Evolutionary conservation across 2,888 invertebrate species (phyloP), one percentile per base, ranked within the genome.

Genomic region (Eudasyphora cyanicolor): DNA sequence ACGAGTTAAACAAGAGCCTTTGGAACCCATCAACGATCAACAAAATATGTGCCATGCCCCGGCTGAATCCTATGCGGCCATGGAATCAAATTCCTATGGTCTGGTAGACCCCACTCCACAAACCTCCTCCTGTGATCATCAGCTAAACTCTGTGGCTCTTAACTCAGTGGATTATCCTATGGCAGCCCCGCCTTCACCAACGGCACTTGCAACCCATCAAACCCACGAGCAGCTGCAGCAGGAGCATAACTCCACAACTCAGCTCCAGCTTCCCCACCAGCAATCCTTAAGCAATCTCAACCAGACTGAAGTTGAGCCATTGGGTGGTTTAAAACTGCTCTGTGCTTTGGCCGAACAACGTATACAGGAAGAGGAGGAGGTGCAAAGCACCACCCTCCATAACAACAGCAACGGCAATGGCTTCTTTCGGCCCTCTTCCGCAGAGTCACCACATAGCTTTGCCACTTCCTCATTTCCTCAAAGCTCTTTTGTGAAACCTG

Each of bases 261-360:
- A n/a, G 45, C 67, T 5, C 27, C 76, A 38, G 49, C 69, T 19
- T 12, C 21, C 69, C n/a, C n/a, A n/a, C n/a, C 54, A 21, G 82
- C 74, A 21, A 73, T 86, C 8, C 79, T 86, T 35, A 78, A 54
- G 45, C 38, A 54, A 54, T 14, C 57, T 81, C n/a, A 17, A 71
- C 17, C 76, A 38, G 10, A 73, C 24, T 62, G 81, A 79, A 0
- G 86, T 86, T 5, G 90, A 90, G 76, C 89, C 90, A 2, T 91
- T 95, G 19, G 95, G 94, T 27, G 95, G 95, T 0, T 92, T 97
- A 17, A 96, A 96, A 75, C 91, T 97, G 38, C 91, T 97, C 29
- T 97, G 97, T 90, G 97, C 97, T 8, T 92, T 97, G 81, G 97
- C 97, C 0, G 97, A 97, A 89, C 97, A 97, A 89, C 93, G 96